These are phyloP conservation scores for Neosilurus hyrtlii DNA, from an alignment of 2,797 vertebrate genomes.

Conservation along the genomic window DNA sequence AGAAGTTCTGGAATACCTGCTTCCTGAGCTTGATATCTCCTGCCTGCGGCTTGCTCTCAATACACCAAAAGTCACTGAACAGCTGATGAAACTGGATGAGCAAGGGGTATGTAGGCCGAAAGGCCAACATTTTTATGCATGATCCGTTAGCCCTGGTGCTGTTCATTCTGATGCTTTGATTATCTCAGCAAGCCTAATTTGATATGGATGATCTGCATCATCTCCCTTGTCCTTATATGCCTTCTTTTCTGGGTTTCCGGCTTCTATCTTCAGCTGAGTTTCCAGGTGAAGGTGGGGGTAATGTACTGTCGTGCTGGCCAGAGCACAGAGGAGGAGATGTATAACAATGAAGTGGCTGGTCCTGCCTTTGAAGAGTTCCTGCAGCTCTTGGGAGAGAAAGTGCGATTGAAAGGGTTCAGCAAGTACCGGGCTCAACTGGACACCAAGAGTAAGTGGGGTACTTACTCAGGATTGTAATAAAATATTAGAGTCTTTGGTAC, in stretches of 20 bases:
- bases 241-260: not conserved
- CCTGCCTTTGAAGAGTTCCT: constrained; percentile 94
- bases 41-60: constrained; percentile 92
- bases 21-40: constrained; percentile 89
- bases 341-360: constrained; percentile 91
- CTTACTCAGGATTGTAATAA: not conserved
- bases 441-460: constrained; percentile 82
- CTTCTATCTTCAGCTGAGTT: constrained; percentile 81
- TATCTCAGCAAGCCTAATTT: not conserved
- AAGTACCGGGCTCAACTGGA: constrained; percentile 96
- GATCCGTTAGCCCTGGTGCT: not conserved
- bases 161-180: not conserved
- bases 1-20: constrained; percentile 89
- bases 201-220: not conserved
- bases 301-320: constrained; percentile 96
- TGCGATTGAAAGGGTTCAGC: constrained; percentile 93
- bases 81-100: constrained; percentile 96
- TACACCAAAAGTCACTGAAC: constrained; percentile 94
- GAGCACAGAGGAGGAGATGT: constrained; percentile 98
- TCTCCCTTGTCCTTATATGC: not conserved
- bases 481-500: not conserved
- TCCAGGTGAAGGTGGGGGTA: constrained; percentile 94
- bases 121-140: not conserved
- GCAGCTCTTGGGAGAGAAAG: constrained; percentile 91
- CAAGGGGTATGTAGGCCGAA: constrained; percentile 80